phyloP scores from a whole-genome alignment of 2,113 vertebrate genomes.

The Raja brachyura region DNA sequence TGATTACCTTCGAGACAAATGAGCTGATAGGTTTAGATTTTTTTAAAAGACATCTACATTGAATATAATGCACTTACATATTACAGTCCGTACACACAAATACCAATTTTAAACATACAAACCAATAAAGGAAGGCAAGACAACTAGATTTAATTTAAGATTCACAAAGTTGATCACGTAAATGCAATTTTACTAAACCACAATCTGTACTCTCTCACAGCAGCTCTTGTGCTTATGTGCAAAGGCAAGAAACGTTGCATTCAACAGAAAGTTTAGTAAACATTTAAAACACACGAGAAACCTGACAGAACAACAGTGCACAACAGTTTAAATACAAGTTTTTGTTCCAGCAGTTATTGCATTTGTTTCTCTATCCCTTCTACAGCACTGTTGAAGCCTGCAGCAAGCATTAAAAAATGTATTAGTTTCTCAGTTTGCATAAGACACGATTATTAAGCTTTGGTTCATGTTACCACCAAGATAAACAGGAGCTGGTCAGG shows the following conservation, averaged over 20 bases:
- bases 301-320: conserved; percentile 56
- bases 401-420: conserved; percentile 42
- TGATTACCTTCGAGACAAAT: conserved; percentile 11
- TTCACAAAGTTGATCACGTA: conserved; percentile 33
- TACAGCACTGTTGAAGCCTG: conserved; percentile 27
- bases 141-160: conserved; percentile 36
- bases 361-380: conserved; percentile 41
- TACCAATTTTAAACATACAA: conserved; percentile 41
- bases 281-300: conserved; percentile 52
- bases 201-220: conserved; percentile 51
- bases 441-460: conserved; percentile 67
- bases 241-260: conserved; percentile 50
- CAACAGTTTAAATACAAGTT: conserved; percentile 56
- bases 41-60: not conserved
- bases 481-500: conserved; percentile 41
- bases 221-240: conserved; percentile 56
- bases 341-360: conserved; percentile 64
- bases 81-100: conserved; percentile 44
- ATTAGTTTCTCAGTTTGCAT: conserved; percentile 68
- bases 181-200: conserved; percentile 57
- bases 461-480: conserved; percentile 63
- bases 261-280: conserved; percentile 50
- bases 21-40: not conserved
- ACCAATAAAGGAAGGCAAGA: conserved; percentile 47
- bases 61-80: conserved; percentile 42